These are phyloP conservation scores for Cenopis cana DNA, from an alignment of 2,888 invertebrate species.

Conservation along the genomic window DNA sequence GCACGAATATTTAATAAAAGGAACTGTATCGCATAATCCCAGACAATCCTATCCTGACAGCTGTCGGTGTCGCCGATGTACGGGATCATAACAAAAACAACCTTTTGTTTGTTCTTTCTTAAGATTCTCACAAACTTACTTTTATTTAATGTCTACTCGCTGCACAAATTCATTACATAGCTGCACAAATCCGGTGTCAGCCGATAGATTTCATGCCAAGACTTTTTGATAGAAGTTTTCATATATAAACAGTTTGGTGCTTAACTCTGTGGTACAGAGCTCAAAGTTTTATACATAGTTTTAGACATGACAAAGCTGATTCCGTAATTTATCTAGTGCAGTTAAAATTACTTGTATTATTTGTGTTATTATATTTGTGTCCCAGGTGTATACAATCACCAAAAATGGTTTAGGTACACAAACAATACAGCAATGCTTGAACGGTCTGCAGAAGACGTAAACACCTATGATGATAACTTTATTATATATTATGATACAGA, in stretches of 20 bases:
- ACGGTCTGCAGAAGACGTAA: too few relatives aligned
- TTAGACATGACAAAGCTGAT: neutral
- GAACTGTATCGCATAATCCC: neutral
- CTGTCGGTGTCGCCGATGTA: too few relatives aligned
- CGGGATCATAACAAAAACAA: too few relatives aligned
- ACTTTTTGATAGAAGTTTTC: neutral
- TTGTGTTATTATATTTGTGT: too few relatives aligned
- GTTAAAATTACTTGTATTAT: too few relatives aligned
- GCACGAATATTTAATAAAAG: too few relatives aligned
- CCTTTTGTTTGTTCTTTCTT: too few relatives aligned
- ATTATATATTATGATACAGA: too few relatives aligned
- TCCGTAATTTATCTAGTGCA: neutral
- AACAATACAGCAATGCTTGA: too few relatives aligned
- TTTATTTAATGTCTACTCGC: neutral
- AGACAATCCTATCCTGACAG: neutral
- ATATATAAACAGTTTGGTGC: neutral
- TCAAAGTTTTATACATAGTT: neutral
- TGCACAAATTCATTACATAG: slow-evolving; percentile 9
- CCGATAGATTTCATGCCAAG: slow-evolving; percentile 4
- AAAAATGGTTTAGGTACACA: too few relatives aligned
- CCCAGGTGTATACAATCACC: too few relatives aligned
- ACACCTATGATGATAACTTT: too few relatives aligned
- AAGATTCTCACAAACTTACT: neutral
- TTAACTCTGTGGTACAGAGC: neutral
- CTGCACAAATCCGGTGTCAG: neutral